A percentile compares a stretch with the other conserved stretches of the same genome.
Conservation (phyloP, 1,140 invertebrate species). For the Macrocentrus cingulum region DNA sequence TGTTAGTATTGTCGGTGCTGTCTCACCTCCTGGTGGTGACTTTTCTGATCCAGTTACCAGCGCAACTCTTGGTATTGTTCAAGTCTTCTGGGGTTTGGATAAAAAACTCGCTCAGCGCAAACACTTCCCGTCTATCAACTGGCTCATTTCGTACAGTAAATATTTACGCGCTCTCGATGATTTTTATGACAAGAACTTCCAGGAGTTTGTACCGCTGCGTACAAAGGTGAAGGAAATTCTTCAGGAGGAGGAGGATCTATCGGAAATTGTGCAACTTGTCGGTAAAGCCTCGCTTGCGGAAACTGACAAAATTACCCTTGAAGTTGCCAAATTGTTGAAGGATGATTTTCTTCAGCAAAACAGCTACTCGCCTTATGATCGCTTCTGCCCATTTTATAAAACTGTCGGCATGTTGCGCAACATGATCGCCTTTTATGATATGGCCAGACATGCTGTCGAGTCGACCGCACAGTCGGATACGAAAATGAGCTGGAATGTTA, state of each 20-base stretch:
- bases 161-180: constrained; percentile 98
- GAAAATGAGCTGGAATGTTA: constrained; percentile 98
- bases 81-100: constrained; percentile 99
- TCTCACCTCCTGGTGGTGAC: constrained; percentile 99
- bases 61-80: constrained; percentile 96
- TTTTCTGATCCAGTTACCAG: constrained; percentile 99
- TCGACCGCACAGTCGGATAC: constrained; percentile 98
- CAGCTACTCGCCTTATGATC: constrained; percentile 93
- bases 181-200: constrained; percentile 98
- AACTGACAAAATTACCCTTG: constrained; percentile 98
- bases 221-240: constrained; percentile 96
- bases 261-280: constrained; percentile 99
- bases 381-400: constrained; percentile 99
- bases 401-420: constrained; percentile 98
- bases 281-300: constrained; percentile 99
- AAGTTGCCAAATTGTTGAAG: constrained; percentile 97
- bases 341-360: constrained; percentile 99
- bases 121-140: constrained; percentile 99
- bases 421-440: constrained; percentile 98
- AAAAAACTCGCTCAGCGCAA: constrained; percentile 99
- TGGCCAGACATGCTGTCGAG: constrained; percentile 96
- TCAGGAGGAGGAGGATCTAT: constrained; percentile 99
- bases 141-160: constrained; percentile 99
- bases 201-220: constrained; percentile 95
- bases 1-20: constrained; percentile 99